phyloP scores from a whole-genome alignment of 1,140 invertebrate species.

The Microplitis mediator region DNA sequence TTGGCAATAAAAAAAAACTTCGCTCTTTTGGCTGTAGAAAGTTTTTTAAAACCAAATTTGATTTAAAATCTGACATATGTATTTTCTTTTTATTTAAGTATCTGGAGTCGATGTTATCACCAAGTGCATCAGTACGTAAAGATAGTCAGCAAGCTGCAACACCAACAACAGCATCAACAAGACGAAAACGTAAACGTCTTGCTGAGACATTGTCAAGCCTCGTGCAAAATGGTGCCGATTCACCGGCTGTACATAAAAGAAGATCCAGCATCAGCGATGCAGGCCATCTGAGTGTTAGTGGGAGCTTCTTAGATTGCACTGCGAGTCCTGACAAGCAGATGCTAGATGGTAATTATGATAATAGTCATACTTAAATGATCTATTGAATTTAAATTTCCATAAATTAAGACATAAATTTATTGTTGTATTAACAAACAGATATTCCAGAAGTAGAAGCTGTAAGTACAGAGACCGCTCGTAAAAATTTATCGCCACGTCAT shows the following conservation, averaged over 20 bases:
- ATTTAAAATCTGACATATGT: neutral
- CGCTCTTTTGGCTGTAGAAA: no score
- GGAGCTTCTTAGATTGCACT: constrained; percentile 86
- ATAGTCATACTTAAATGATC: neutral
- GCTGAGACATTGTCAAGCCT: constrained; percentile 66
- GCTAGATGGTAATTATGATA: constrained; percentile 62
- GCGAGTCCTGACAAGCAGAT: constrained; percentile 75
- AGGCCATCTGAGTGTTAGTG: constrained; percentile 80
- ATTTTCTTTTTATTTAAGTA: constrained; percentile 57
- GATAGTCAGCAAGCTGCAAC: constrained; percentile 60
- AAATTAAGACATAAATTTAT: no score
- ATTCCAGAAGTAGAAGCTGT: constrained; percentile 64
- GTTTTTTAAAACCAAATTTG: no score
- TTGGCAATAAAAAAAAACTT: no score
- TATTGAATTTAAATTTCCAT: no score
- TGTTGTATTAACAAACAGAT: constrained; percentile 53
- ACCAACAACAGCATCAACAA: constrained; percentile 56
- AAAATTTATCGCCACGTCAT: constrained; percentile 77
- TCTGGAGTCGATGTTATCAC: constrained; percentile 65
- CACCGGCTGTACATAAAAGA: constrained; percentile 72
- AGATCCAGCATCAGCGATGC: constrained; percentile 84
- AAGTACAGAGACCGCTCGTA: constrained; percentile 66
- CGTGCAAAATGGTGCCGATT: constrained; percentile 62
- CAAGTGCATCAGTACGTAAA: constrained; percentile 59
- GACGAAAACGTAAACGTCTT: constrained; percentile 77